Conservation (phyloP, 2,113 vertebrate genomes). For the Fregata magnificens region DNA sequence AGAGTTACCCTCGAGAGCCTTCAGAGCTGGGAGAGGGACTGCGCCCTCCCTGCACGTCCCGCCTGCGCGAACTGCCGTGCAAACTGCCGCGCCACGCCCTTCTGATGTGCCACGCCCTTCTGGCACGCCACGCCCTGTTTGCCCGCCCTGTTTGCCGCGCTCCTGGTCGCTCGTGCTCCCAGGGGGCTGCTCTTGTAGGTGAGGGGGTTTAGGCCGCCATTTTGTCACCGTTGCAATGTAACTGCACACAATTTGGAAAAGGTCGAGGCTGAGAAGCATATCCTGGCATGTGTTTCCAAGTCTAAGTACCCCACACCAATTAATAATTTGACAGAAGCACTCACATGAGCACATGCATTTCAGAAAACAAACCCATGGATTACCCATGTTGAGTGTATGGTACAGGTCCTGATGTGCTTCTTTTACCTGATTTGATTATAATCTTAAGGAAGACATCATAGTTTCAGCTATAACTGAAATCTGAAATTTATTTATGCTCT, state of each 20-base stretch:
- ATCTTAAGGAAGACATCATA: not conserved
- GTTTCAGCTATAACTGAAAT: not conserved
- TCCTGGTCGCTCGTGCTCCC: too few relatives aligned
- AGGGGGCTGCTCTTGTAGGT: too few relatives aligned
- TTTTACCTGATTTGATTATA: not conserved
- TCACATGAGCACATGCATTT: not conserved
- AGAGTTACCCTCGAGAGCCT: too few relatives aligned
- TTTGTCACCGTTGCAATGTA: not conserved
- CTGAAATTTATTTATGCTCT: not conserved
- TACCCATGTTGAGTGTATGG: not conserved
- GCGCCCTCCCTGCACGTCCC: too few relatives aligned
- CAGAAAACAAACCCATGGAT: not conserved
- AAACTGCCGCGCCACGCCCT: too few relatives aligned
- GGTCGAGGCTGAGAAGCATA: not conserved
- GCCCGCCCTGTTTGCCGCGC: too few relatives aligned
- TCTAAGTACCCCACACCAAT: not conserved
- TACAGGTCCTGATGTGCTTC: not conserved
- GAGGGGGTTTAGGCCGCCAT: too few relatives aligned
- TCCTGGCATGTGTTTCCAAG: not conserved
- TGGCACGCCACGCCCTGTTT: too few relatives aligned
- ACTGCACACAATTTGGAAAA: not conserved
- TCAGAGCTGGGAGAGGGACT: too few relatives aligned
- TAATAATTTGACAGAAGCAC: not conserved
- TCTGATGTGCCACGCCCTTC: too few relatives aligned
- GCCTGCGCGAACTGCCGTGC: too few relatives aligned